These are phyloP conservation scores for Pocota personata DNA, from an alignment of 2,888 invertebrate species.

Conservation along the genomic window DNA sequence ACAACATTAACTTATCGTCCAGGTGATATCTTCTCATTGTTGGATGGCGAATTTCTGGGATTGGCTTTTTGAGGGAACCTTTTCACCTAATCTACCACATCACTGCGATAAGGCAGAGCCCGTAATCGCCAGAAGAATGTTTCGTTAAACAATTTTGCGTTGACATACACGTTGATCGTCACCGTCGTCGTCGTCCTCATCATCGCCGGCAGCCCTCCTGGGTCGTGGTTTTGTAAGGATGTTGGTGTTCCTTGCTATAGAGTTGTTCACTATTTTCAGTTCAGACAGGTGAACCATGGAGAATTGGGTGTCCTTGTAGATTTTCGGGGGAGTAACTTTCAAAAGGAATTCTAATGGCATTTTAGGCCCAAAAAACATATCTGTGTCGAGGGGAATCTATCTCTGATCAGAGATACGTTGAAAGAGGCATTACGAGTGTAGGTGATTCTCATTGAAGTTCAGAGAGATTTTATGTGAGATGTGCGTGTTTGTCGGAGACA, in stretches of 20 bases:
- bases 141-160: constrained; percentile 28
- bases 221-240: constrained; percentile 32
- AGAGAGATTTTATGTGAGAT: constrained; percentile 21
- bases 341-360: constrained; percentile 48
- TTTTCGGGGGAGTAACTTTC: constrained; percentile 22
- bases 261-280: constrained; percentile 5
- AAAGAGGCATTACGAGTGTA: neutral
- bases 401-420: neutral
- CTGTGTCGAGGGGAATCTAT: neutral
- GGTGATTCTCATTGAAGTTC: constrained; percentile 16
- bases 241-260: neutral
- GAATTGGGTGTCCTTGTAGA: constrained; percentile 27
- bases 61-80: constrained; percentile 52
- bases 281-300: constrained; percentile 28
- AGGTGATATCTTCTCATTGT: constrained; percentile 51
- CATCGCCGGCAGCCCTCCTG: neutral
- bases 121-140: constrained; percentile 14
- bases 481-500: constrained; percentile 29
- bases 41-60: constrained; percentile 35
- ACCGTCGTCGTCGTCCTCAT: neutral
- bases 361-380: constrained; percentile 5
- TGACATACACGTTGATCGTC: constrained; percentile 28
- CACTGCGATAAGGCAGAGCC: constrained; percentile 3
- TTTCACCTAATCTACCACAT: constrained; percentile 58
- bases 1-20: constrained; percentile 60